Evolutionary conservation across 2,888 invertebrate species (phyloP).

Genomic region (Sthenelais limicola): DNA sequence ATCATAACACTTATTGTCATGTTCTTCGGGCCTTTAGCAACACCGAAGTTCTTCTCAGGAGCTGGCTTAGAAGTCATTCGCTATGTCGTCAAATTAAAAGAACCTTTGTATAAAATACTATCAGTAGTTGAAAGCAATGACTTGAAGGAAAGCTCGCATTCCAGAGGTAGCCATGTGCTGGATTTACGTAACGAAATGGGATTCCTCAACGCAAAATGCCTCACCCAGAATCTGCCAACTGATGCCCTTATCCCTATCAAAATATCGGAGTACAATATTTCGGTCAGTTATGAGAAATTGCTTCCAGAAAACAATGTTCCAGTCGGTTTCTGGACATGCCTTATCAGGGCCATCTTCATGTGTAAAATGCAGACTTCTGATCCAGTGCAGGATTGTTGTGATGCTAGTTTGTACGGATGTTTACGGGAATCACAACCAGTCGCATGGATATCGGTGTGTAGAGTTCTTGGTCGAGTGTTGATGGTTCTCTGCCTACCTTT

Average conservation of each 20-base stretch:
- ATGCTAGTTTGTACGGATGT: slow-evolving; percentile 56
- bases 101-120: slow-evolving; percentile 49
- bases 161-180: slow-evolving; percentile 39
- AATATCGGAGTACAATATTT: slow-evolving; percentile 48
- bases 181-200: slow-evolving; percentile 44
- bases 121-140: slow-evolving; percentile 5
- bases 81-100: slow-evolving; percentile 59
- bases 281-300: slow-evolving; percentile 50
- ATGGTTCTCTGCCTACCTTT: slow-evolving; percentile 61
- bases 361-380: slow-evolving; percentile 49
- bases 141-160: not conserved
- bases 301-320: slow-evolving; percentile 50
- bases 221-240: slow-evolving; percentile 45
- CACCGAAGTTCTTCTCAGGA: slow-evolving; percentile 58
- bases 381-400: slow-evolving; percentile 50
- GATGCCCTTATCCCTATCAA: slow-evolving; percentile 47
- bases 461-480: slow-evolving; percentile 57
- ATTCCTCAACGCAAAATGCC: slow-evolving; percentile 41
- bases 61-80: slow-evolving; percentile 43
- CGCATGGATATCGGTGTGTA: slow-evolving; percentile 48
- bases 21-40: slow-evolving; percentile 62
- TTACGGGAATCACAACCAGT: slow-evolving; percentile 15
- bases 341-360: slow-evolving; percentile 47
- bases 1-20: slow-evolving; percentile 62
- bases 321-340: slow-evolving; percentile 46